Percentiles rank a stretch among this genome's conserved stretches.
phyloP scores from a whole-genome alignment of 2,113 vertebrate species.

The Dicaeum eximium region DNA sequence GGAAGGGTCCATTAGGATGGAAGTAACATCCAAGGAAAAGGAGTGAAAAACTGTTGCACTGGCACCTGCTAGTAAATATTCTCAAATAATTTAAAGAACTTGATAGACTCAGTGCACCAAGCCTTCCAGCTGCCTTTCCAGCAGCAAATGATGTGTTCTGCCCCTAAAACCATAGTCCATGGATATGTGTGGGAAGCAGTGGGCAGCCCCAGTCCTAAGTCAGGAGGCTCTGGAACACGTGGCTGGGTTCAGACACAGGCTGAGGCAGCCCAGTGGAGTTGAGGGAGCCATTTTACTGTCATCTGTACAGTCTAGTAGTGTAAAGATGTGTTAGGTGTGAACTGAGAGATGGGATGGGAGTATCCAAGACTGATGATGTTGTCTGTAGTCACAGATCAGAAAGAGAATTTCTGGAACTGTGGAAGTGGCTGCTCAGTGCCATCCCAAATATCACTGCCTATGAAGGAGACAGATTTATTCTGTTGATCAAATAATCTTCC shows the following conservation, averaged over 20 bases:
- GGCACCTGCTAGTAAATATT: not conserved
- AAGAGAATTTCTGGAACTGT: not conserved
- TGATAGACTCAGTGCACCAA: not conserved
- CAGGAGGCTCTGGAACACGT: fast-evolving
- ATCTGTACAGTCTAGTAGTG: not conserved
- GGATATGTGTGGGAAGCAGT: not conserved
- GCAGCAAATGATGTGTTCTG: not conserved
- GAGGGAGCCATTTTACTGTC: not conserved
- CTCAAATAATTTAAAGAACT: not conserved
- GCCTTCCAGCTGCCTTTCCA: not conserved
- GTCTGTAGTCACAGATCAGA: not conserved
- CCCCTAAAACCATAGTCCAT: not conserved
- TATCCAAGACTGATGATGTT: not conserved
- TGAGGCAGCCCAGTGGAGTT: not conserved
- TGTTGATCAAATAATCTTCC: not conserved
- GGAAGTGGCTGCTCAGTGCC: not conserved
- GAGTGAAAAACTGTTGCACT: not conserved
- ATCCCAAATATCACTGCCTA: not conserved
- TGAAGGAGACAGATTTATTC: not conserved
- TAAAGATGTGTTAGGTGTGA: not conserved
- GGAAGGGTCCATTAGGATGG: not conserved
- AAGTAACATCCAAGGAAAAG: not conserved
- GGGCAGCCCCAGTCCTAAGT: not conserved
- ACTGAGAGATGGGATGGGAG: not conserved
- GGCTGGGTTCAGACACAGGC: not conserved